Percentiles rank a stretch among this genome's conserved stretches.
These are phyloP conservation scores for Tokudaia muenninki DNA, from an alignment of 2,797 vertebrate species.

Conservation along the genomic window DNA sequence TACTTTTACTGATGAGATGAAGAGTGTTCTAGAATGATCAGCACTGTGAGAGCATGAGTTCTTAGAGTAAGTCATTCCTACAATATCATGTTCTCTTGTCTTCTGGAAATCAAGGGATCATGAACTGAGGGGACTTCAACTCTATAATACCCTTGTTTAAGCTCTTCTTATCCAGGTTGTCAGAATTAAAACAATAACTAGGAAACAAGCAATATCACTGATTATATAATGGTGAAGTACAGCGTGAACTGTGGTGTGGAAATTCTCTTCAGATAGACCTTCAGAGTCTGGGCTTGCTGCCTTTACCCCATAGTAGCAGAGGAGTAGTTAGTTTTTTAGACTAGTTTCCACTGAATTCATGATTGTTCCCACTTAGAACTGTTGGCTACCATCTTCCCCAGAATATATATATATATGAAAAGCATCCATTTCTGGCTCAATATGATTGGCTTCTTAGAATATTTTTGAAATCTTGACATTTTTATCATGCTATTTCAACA, in stretches of 20 bases:
- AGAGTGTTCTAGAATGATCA: conserved; percentile 1
- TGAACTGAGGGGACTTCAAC: not conserved
- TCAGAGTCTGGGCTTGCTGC: not conserved
- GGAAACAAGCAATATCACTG: not conserved
- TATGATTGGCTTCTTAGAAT: conserved; percentile 22
- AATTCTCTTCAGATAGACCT: not conserved
- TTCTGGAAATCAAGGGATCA: not conserved
- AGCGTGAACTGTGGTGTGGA: not conserved
- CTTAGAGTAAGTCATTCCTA: not conserved
- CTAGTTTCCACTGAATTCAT: not conserved
- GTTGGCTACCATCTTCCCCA: not conserved
- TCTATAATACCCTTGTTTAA: not conserved
- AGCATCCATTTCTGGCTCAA: not conserved
- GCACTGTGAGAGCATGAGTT: not conserved
- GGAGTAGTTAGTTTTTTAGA: not conserved
- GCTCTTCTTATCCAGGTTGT: not conserved
- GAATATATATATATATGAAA: not conserved
- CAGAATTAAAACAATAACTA: not conserved
- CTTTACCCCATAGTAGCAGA: not conserved
- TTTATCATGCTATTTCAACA: conserved; percentile 19
- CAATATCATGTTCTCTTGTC: not conserved
- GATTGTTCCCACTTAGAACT: not conserved
- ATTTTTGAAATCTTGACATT: conserved; percentile 63
- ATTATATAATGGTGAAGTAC: not conserved
- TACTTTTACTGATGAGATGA: conserved; percentile 46